Evolutionary conservation across 2,888 invertebrate species (phyloP).

Genomic region (Lithosia quadra): DNA sequence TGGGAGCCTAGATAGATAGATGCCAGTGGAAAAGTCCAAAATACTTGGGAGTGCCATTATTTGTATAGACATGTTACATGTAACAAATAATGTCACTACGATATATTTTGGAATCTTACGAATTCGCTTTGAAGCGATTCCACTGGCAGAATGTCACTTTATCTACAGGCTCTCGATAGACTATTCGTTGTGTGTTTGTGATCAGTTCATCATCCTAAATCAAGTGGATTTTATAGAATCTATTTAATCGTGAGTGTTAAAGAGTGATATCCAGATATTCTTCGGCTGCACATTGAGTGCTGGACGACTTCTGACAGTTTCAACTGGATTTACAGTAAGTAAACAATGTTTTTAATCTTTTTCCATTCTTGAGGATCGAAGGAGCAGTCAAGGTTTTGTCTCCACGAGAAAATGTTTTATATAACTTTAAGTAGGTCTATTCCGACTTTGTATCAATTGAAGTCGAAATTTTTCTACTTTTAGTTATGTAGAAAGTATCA

Average conservation of each 20-base stretch:
- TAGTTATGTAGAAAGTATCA: slow-evolving; percentile 18
- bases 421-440: slow-evolving; percentile 41
- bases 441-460: slow-evolving; percentile 29
- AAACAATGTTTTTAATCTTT: not conserved
- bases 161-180: too few relatives aligned
- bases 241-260: too few relatives aligned
- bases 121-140: too few relatives aligned
- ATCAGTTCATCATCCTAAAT: not conserved
- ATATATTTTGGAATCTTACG: too few relatives aligned
- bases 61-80: too few relatives aligned
- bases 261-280: not conserved
- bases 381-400: not conserved
- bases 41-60: too few relatives aligned
- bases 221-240: not conserved
- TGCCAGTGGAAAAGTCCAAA: too few relatives aligned
- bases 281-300: not conserved
- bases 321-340: not conserved
- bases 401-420: not conserved
- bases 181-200: not conserved
- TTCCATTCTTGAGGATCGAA: not conserved
- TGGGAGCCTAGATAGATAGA: too few relatives aligned
- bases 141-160: too few relatives aligned
- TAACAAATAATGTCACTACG: too few relatives aligned
- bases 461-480: slow-evolving; percentile 40
- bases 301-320: not conserved